Base-by-base conservation (phyloP, 2,797 vertebrate genomes). In the Etheostoma nigrum region DNA sequence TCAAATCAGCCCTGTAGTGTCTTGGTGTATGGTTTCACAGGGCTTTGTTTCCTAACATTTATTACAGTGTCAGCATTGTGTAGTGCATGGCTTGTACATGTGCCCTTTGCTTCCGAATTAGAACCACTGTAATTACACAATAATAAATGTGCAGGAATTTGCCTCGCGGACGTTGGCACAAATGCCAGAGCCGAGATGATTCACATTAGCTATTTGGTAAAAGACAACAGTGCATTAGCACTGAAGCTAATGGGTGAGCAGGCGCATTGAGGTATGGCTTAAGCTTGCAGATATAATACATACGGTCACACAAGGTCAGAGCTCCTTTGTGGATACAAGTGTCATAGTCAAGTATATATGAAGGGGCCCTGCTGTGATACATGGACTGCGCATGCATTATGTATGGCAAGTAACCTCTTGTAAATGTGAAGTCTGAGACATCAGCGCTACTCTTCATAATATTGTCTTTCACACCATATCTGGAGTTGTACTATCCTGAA, bases 271-370 rank as follows among this genome's bases (percentile, higher is more conserved):
- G 72, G 59, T 64, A 65, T 82, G 79, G 76, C 75, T 52, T 27
- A 65, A 73, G 74, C 83, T 82, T 54, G 65, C 83, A 78, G 74
- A 83, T 65, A 65, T 77, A 86, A 80, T 82, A 58, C 53, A 78
- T 19, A 58, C 44, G 16, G 59, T 81, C 67, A 69, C 53, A 73
- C 83, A 86, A 89, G 88, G 90, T 90, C 88, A 79, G 6, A 62
- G 62, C 78, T 79, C 65, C 66, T 76, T 25, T 42, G 62, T 77
- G 65, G 52, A 66, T 75, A 78, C 81, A 87, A 58, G 68, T 76
- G 72, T 74, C 76, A 30, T 6, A 30, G 30, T 30, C 30, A 30
- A 30, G 58, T 80, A 25, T 81, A 76, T 58, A 53, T 11, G 10
- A 70, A 81, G 48, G 42, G 67, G 54, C 72, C 78, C 72, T 64